phyloP scores from a whole-genome alignment of 2,888 invertebrate genomes.

The Pyrgus malvae region DNA sequence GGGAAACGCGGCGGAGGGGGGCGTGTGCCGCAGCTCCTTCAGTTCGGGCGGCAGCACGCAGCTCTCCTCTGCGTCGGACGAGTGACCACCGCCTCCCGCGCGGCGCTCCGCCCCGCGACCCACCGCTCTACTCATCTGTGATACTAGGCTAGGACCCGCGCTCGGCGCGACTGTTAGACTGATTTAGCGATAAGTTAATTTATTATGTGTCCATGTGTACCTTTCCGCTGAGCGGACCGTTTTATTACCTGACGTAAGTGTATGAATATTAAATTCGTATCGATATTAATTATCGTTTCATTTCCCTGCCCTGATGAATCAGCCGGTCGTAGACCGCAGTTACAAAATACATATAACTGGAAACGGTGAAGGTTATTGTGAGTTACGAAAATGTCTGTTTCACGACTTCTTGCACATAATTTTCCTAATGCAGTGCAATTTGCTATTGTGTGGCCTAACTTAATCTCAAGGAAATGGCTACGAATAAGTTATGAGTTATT shows the following conservation, averaged over 20 bases:
- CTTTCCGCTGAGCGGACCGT: conserved; percentile 78
- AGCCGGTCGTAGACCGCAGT: conserved; percentile 29
- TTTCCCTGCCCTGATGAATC: conserved; percentile 38
- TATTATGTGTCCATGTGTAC: conserved; percentile 78
- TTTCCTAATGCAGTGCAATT: conserved; percentile 48
- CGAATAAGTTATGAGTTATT: conserved; percentile 3
- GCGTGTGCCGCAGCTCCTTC: conserved; percentile 83
- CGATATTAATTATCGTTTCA: conserved; percentile 58
- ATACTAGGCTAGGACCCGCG: conserved; percentile 78
- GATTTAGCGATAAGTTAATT: conserved; percentile 78
- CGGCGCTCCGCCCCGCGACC: conserved; percentile 65
- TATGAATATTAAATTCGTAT: conserved; percentile 64
- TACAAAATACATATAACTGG: conserved; percentile 34
- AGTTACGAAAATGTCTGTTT: conserved; percentile 38
- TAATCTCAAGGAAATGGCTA: conserved; percentile 23
- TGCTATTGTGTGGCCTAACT: conserved; percentile 20
- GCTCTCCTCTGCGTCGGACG: conserved; percentile 83
- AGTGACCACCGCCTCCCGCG: conserved; percentile 67
- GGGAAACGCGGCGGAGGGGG: conserved; percentile 74
- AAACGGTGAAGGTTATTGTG: conserved; percentile 40
- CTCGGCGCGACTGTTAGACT: conserved; percentile 79
- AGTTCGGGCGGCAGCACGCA: conserved; percentile 84
- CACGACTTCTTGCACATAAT: conserved; percentile 50
- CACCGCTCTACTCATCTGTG: conserved; percentile 81
- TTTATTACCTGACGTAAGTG: conserved; percentile 73